Base-by-base conservation (phyloP, 2,797 vertebrate genomes). In the Phoeniculus purpureus region DNA sequence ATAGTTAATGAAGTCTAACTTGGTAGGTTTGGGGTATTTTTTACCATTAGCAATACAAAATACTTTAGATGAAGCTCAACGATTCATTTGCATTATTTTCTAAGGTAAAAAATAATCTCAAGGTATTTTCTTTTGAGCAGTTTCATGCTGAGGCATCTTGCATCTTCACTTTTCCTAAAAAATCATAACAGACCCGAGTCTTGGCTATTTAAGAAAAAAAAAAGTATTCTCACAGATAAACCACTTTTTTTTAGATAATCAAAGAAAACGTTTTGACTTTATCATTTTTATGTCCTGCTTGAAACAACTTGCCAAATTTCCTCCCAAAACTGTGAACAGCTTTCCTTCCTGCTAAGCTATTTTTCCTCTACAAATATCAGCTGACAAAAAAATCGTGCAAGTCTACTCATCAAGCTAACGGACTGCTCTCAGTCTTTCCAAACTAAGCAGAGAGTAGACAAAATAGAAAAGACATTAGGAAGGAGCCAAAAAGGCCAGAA, bases 361-460 rank as follows among this genome's bases (percentile, higher is more conserved):
- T 91, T 94, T 94, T 73, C 85, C 52, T 77, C 85, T 48, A 73
- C 93, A 88, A 95, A 81, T 95, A 95, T 93, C 81, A 91, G 67
- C 88, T 96, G 92, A 92, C 64, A 91, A 91, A 95, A 93, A 90
- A 82, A 56, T 52, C 7, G 0, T 79, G 54, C 64, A 94, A 94
- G 90, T 90, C 88, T 94, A 86, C 90, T 91, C 64, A 92, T 86
- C 92, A 88, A 92, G 77, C 15, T 91, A 93, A 81, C 18, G 21
- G 85, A 55, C 91, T 94, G 29, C n/a, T 59, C 64, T 84, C 78
- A 70, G 61, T 84, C 67, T 85, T 48, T 85, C 70, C 62, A 81
- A 89, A 87, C 73, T 78, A 90, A 83, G 52, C 11, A 85, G 75
- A 90, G 88, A 83, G 56, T 91, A 87, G 26, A 85, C 31, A 91